Base-by-base conservation (phyloP, 2,113 vertebrate genomes). In the Oncorhynchus nerka region DNA sequence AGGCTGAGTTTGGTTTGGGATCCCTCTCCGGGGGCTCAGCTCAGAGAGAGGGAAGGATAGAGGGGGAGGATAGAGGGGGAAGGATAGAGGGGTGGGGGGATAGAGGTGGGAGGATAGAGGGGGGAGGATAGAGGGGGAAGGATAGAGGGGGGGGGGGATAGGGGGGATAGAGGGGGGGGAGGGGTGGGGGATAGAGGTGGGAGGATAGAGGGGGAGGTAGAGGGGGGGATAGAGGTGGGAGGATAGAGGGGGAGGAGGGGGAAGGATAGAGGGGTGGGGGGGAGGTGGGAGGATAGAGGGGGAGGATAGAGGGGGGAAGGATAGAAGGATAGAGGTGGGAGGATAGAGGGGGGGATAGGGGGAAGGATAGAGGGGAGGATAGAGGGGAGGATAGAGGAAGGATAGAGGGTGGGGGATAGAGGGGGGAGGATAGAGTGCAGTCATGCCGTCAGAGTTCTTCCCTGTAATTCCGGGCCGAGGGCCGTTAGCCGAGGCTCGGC, bases 21-120 rank as follows among this genome's bases (percentile, higher is more conserved):
- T 75, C 13, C 74, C 85, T 88, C 84, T 88, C 88, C 80, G 65
- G 65, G 39, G 86, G 85, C 84, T 83, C 9, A 20, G 13, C 81
- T 76, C 61, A 12, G 57, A 64, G 77, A 30, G 68, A 70, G 75
- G 39, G 39, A 45, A 11, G 39, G 39, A 45, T 45, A 45, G 39
- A 34, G 39, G 39, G 9, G 39, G 34, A 78, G 71, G 76, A 81
- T 32, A 62, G 78, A 30, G 68, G 68, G 75, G 34, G 34, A 9
- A 8, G 34, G 34, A 39, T 39, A 30, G 30, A 39, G 34, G 34
- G 34, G 9, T 6, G 9, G 39, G 9, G 77, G 71, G 76, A 81
- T 32, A 62, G 79, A 79, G 39, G 24, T 26, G 24, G 24, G 24
- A 26, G n/a, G n/a, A n/a, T n/a, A n/a, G n/a, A n/a, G n/a, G 24